Conservation (phyloP, 2,113 vertebrate genomes). For the Mus pahari region DNA sequence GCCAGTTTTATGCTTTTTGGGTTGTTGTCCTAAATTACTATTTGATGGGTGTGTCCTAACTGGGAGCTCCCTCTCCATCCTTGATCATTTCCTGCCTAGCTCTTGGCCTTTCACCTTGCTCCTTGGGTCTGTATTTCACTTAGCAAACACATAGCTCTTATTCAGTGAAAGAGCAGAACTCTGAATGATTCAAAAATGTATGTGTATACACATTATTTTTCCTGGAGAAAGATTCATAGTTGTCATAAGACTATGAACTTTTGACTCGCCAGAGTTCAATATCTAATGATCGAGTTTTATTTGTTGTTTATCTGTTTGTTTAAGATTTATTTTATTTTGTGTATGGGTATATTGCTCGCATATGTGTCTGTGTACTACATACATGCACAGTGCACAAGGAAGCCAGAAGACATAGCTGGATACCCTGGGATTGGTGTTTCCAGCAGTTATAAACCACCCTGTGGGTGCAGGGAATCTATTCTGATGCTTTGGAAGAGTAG, state of each 20-base stretch:
- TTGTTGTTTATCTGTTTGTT: not conserved
- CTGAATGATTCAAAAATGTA: not conserved
- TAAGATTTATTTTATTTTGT: not conserved
- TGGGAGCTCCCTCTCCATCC: not conserved
- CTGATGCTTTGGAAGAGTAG: not conserved
- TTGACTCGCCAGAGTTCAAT: not conserved
- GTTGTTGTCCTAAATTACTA: not conserved
- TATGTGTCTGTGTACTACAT: not conserved
- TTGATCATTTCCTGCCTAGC: not conserved
- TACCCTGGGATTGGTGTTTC: not conserved
- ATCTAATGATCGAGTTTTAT: not conserved
- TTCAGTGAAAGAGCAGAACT: not conserved
- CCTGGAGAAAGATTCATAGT: not conserved
- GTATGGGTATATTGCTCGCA: not conserved
- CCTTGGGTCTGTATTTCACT: not conserved
- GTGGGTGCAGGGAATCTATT: not conserved
- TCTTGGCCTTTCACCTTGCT: not conserved
- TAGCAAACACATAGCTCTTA: not conserved
- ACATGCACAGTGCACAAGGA: not conserved
- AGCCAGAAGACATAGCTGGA: not conserved
- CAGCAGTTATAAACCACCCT: not conserved
- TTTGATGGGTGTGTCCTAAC: not conserved
- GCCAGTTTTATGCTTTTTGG: not conserved
- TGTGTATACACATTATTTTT: slow-evolving; percentile 13
- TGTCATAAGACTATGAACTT: slow-evolving; percentile 37